A percentile compares a stretch with the other conserved stretches of the same genome.
Evolutionary conservation across 2,113 vertebrate species (phyloP).

Genomic region (Gymnarchus niloticus): DNA sequence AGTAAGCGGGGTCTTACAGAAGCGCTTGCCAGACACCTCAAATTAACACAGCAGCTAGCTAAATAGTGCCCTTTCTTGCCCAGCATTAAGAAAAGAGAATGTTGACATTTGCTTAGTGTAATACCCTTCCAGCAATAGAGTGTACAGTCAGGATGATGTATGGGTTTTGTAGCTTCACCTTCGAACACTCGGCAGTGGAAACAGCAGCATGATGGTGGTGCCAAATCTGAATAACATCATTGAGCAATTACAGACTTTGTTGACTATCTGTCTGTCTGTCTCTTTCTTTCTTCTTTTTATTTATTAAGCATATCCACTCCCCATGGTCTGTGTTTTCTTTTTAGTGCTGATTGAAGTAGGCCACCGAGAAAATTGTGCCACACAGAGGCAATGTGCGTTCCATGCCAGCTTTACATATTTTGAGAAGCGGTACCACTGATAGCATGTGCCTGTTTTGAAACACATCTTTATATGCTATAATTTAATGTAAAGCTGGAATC

Average conservation of each 20-base stretch:
- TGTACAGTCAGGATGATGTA: neutral
- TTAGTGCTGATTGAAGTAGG: conserved; percentile 38
- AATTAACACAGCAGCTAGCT: neutral
- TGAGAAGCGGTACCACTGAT: neutral
- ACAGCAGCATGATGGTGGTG: neutral
- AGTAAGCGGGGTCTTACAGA: neutral
- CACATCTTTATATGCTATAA: neutral
- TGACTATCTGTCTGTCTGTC: neutral
- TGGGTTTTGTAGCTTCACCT: neutral
- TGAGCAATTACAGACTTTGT: neutral
- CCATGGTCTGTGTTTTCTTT: conserved; percentile 20
- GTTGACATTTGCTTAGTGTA: neutral
- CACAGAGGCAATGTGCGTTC: neutral
- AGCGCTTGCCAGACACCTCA: neutral
- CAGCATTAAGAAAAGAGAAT: neutral
- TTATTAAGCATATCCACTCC: conserved; percentile 25
- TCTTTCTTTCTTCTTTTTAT: conserved; percentile 19
- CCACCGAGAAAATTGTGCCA: conserved; percentile 24
- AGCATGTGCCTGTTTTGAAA: neutral
- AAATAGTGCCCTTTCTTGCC: neutral
- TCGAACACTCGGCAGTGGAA: neutral
- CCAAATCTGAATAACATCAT: neutral
- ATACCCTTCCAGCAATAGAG: no score
- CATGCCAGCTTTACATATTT: neutral
- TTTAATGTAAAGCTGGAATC: neutral